phyloP scores from a whole-genome alignment of 2,113 vertebrate species.

The Nesospiza acunhae region DNA sequence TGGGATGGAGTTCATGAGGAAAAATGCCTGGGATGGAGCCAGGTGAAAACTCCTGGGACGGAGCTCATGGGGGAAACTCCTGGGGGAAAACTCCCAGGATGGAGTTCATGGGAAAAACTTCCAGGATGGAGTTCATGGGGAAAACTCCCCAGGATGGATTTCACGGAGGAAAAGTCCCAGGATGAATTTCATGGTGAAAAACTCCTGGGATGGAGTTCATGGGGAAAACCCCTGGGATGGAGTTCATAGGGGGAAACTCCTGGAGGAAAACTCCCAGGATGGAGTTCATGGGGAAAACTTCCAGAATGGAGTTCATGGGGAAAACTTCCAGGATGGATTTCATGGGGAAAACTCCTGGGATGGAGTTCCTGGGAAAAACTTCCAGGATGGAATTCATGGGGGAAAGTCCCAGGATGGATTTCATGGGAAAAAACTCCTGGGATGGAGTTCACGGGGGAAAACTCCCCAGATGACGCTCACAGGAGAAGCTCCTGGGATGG shows the following conservation, averaged over 20 bases:
- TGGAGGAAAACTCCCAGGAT: accelerated
- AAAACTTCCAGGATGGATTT: accelerated
- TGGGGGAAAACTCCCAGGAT: accelerated
- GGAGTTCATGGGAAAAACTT: not conserved
- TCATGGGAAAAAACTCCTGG: accelerated
- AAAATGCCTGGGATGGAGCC: accelerated
- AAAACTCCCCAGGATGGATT: accelerated
- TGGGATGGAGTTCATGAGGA: accelerated
- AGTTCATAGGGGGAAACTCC: not conserved
- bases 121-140: not conserved
- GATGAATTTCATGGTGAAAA: not conserved
- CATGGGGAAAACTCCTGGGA: accelerated
- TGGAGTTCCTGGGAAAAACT: not conserved
- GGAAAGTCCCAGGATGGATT: accelerated
- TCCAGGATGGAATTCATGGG: accelerated
- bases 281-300: not conserved
- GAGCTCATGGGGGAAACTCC: accelerated
- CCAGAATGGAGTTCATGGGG: accelerated
- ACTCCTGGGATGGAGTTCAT: accelerated
- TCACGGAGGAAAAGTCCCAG: not conserved
- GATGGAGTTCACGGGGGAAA: not conserved
- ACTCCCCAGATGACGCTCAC: accelerated
- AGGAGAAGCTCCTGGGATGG: accelerated
- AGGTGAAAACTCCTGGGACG: accelerated
- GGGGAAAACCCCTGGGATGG: accelerated